Evolutionary conservation across 2,113 vertebrate species (phyloP).

Genomic region (Pterocles gutturalis): DNA sequence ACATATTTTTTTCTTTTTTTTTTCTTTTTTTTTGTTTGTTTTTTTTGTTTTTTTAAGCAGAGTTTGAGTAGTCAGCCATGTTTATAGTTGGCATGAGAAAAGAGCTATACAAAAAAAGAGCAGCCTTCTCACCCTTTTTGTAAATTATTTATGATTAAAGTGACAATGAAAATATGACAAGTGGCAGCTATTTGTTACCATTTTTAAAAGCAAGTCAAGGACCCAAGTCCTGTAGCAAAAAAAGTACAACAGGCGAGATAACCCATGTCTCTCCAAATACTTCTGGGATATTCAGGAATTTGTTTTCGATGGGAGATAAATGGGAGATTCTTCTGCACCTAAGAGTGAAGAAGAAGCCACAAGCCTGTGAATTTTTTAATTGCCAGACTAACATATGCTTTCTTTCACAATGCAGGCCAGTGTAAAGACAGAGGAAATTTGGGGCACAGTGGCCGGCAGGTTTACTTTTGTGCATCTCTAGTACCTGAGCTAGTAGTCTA

Average conservation of each 20-base stretch:
- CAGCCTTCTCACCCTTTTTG: not conserved
- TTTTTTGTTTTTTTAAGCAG: not conserved
- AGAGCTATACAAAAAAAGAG: not conserved
- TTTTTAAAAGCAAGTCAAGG: not conserved
- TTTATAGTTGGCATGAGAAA: not conserved
- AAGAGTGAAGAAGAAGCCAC: not conserved
- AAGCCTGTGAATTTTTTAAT: not conserved
- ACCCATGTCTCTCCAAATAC: not conserved
- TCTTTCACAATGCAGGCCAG: not conserved
- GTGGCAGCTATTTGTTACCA: not conserved
- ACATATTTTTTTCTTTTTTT: not conserved
- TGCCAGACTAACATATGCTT: rapidly evolving
- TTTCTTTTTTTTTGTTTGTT: no score
- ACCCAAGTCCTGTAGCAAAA: rapidly evolving
- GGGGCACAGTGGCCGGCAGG: not conserved
- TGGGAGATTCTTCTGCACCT: not conserved
- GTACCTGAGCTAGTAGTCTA: not conserved
- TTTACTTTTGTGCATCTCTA: not conserved
- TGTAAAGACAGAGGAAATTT: not conserved
- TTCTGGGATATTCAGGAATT: not conserved
- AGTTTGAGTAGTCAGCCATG: not conserved
- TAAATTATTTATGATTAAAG: not conserved
- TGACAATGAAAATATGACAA: not conserved
- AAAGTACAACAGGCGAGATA: not conserved
- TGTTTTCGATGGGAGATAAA: not conserved